Percentiles rank a stretch among this genome's conserved stretches.
Evolutionary conservation across 2,113 vertebrate genomes (phyloP).

Genomic region (Cettia cetti): DNA sequence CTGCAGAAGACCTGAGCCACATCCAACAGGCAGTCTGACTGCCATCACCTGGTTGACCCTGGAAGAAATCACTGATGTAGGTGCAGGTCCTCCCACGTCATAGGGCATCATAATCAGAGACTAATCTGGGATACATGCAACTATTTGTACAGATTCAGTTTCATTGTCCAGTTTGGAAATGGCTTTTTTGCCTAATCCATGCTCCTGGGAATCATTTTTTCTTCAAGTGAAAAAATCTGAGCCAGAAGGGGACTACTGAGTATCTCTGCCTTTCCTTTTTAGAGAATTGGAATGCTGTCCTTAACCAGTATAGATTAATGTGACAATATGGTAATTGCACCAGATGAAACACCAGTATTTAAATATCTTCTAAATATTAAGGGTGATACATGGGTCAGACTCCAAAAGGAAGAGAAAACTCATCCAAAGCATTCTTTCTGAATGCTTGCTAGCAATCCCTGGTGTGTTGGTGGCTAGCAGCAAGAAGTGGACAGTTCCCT

Average conservation of each 20-base stretch:
- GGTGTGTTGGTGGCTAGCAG: not conserved
- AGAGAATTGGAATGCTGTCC: not conserved
- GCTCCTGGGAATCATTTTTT: not conserved
- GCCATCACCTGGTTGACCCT: not conserved
- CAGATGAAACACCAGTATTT: not conserved
- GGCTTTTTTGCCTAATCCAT: rapidly evolving
- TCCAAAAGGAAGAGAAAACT: not conserved
- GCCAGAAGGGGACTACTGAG: not conserved
- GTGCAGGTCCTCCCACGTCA: not conserved
- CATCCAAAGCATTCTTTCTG: not conserved
- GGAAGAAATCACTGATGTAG: not conserved
- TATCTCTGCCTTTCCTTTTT: not conserved
- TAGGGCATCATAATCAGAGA: not conserved
- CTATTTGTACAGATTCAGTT: not conserved
- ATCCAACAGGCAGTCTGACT: not conserved
- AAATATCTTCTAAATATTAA: not conserved
- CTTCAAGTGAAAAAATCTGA: not conserved
- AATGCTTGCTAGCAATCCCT: not conserved
- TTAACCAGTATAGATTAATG: not conserved
- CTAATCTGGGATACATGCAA: rapidly evolving
- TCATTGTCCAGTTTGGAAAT: not conserved
- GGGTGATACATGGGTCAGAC: not conserved
- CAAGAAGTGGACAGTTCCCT: not conserved
- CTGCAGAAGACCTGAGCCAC: not conserved
- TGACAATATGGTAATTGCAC: not conserved